Evolutionary conservation across 2,797 vertebrate species (phyloP).

Genomic region (Distichodus sexfasciatus): DNA sequence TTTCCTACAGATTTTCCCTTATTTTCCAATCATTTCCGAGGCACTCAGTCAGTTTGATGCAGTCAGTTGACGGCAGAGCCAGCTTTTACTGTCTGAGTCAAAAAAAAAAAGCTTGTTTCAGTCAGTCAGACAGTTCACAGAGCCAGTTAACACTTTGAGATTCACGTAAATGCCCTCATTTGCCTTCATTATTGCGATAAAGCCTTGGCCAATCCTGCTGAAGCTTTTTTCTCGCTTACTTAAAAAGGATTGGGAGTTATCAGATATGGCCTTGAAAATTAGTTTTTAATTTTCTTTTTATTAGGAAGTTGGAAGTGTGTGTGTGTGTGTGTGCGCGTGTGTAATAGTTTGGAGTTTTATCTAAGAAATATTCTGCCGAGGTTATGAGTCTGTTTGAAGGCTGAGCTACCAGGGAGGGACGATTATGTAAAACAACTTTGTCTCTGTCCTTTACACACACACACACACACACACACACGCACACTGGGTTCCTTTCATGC

Average conservation of each 20-base stretch:
- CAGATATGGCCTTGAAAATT: constrained; percentile 22
- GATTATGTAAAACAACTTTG: constrained; percentile 17
- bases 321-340: background rate
- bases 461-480: background rate
- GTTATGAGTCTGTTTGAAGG: background rate
- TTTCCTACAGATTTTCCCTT: too few species aligned
- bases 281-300: constrained; percentile 23
- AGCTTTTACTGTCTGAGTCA: background rate
- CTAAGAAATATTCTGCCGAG: constrained; percentile 1
- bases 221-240: background rate
- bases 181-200: background rate
- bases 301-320: constrained; percentile 13
- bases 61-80: background rate
- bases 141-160: background rate
- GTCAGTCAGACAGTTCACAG: background rate
- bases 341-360: constrained; percentile 2
- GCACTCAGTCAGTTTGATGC: too few species aligned
- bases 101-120: background rate
- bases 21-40: too few species aligned
- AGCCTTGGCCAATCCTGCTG: background rate
- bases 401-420: background rate
- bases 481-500: background rate
- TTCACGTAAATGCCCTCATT: background rate
- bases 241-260: background rate
- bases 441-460: too few species aligned